Evolutionary conservation across 2,797 vertebrate genomes (phyloP).

Genomic region (Phoebastria nigripes): DNA sequence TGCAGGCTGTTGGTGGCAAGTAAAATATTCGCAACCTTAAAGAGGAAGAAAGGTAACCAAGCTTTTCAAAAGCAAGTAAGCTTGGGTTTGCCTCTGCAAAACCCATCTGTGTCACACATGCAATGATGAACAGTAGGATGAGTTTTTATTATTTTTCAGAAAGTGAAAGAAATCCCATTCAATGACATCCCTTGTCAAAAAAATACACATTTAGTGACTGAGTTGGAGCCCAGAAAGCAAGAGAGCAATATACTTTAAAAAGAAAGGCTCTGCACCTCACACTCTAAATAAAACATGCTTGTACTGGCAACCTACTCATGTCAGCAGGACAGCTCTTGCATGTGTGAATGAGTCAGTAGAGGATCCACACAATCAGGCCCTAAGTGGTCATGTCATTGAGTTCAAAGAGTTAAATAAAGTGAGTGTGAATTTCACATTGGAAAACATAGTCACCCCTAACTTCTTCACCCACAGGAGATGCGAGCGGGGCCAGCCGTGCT

Average conservation of each 20-base stretch:
- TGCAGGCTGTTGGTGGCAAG: not conserved
- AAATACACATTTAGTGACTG: not conserved
- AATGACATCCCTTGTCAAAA: not conserved
- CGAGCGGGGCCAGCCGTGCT: accelerated
- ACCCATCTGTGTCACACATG: not conserved
- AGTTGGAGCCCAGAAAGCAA: not conserved
- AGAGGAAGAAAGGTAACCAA: not conserved
- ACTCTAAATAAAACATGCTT: not conserved
- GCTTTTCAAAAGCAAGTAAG: not conserved
- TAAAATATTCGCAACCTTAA: not conserved
- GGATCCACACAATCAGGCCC: not conserved
- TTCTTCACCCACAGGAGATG: not conserved
- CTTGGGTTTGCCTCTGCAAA: not conserved
- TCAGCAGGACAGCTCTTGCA: not conserved
- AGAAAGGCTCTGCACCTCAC: not conserved
- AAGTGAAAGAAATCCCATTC: not conserved
- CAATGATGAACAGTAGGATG: not conserved
- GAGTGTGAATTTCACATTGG: not conserved
- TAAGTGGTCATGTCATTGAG: not conserved
- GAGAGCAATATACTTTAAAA: not conserved
- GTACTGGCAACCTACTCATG: not conserved
- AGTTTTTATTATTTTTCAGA: not conserved
- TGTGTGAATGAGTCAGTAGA: not conserved
- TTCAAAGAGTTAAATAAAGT: not conserved
- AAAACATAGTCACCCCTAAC: not conserved